Base-by-base conservation (phyloP, 2,113 vertebrate species). In the Lophochroa leadbeateri region DNA sequence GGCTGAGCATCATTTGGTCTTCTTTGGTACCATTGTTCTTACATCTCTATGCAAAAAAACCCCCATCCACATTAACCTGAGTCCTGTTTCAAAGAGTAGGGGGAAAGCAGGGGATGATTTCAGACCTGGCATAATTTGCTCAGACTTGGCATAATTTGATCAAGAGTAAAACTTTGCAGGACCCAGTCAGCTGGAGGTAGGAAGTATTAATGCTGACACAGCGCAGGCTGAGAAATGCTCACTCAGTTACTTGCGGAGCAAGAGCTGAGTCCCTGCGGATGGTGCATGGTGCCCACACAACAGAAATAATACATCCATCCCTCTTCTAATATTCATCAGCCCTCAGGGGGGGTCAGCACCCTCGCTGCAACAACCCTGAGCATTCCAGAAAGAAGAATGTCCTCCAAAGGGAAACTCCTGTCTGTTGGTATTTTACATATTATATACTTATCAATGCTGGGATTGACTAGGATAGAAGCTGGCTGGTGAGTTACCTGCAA, bases 1-100 rank as follows among this genome's bases (percentile, higher is more conserved):
- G 79, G 63, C 82, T 78, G 46, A 77, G 37, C 63, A 17, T 39
- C 1, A 0, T 25, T 72, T 57, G 37, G 9, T 52, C 57, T 29
- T 29, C 1, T 52, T 47, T 1, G 0, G 6, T 25, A 16, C 17
- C 20, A 7, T 31, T 31, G 4, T 17, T 88, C 37, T 52, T 16
- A 11, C 0, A 1, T 3, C 3, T 11, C 15, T 29, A 0, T 4
- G n/a, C 20, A 37, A 69, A 71, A 68, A 71, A 52, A 71, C 13
- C 0, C 0, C 5, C 25, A 35, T 65, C 24, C 49, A 37, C 3
- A 2, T 44, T 61, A 87, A 10, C 27, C 31, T 11, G 4, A 53
- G 35, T 27, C 24, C 46, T 37, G 10, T 76, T 64, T 60, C 8
- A 84, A 76, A 71, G n/a, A 71, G 39, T 2, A 5, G 35, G 6